Evolutionary conservation across 2,113 vertebrate species (phyloP).

Genomic region (Motacilla tschutschensis): DNA sequence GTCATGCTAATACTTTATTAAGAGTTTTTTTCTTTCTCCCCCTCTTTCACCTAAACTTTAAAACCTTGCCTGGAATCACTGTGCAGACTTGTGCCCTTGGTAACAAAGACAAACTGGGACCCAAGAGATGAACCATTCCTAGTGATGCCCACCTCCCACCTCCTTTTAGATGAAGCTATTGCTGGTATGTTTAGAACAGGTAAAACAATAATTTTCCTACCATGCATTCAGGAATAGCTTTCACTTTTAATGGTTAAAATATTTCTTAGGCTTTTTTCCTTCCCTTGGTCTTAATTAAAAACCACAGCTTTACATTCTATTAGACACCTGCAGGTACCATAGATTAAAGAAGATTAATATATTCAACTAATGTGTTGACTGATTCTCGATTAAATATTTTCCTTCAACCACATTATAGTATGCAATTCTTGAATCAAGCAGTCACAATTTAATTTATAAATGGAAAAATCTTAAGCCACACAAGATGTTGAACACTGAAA

Average conservation of each 20-base stretch:
- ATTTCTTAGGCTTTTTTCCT: background rate
- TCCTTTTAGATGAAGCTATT: background rate
- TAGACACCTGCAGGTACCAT: background rate
- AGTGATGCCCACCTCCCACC: background rate
- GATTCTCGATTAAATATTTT: background rate
- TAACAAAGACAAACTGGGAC: background rate
- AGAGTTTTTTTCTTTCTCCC: background rate
- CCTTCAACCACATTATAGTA: background rate
- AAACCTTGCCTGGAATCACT: background rate
- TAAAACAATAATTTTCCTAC: background rate
- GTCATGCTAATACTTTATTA: slow-evolving; percentile 39
- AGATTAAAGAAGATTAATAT: background rate
- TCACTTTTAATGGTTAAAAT: background rate
- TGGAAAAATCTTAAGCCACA: background rate
- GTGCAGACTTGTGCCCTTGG: background rate
- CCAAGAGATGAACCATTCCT: background rate
- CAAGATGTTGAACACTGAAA: background rate
- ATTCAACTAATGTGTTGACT: background rate
- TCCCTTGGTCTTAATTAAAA: background rate
- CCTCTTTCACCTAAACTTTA: background rate
- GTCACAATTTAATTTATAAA: background rate
- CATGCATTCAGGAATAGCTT: background rate
- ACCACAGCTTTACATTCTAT: background rate
- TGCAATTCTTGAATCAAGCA: background rate
- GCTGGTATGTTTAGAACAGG: background rate